Percentiles rank a stretch among this genome's conserved stretches.
phyloP scores from a whole-genome alignment of 2,113 vertebrate genomes.

The Parus major region DNA sequence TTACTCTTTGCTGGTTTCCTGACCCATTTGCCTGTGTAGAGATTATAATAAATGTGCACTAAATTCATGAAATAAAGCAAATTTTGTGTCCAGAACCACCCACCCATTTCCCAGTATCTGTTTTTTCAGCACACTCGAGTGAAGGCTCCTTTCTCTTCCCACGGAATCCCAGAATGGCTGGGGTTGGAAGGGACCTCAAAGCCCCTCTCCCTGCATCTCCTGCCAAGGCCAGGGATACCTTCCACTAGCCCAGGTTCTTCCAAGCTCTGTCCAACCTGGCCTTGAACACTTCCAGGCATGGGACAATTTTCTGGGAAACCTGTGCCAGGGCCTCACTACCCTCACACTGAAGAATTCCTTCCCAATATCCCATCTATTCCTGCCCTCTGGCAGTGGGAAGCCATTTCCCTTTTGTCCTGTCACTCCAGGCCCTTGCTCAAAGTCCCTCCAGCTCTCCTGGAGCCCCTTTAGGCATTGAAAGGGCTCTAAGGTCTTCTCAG shows the following conservation, averaged over 20 bases:
- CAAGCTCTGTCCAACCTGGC: not conserved
- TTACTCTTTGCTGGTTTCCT: not conserved
- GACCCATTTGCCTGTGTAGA: not conserved
- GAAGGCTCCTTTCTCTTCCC: not conserved
- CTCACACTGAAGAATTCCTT: not conserved
- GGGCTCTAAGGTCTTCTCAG: accelerated
- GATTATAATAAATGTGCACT: not conserved
- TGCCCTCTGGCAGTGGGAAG: not conserved
- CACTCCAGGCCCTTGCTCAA: accelerated
- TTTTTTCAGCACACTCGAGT: accelerated
- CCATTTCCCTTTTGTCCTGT: not conserved
- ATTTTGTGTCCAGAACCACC: not conserved
- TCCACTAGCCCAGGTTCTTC: not conserved
- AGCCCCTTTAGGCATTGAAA: not conserved
- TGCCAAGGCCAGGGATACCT: not conserved
- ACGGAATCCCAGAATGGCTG: not conserved
- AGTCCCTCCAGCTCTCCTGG: not conserved
- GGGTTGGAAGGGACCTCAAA: not conserved
- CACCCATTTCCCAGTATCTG: not conserved
- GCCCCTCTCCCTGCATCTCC: accelerated
- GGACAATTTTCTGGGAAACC: not conserved
- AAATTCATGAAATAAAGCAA: conserved; percentile 45
- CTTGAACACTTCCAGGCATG: not conserved
- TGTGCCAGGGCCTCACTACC: not conserved
- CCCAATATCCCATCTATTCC: accelerated